These are phyloP conservation scores for Melanophora roralis DNA, from an alignment of 2,888 invertebrate species.

Conservation along the genomic window DNA sequence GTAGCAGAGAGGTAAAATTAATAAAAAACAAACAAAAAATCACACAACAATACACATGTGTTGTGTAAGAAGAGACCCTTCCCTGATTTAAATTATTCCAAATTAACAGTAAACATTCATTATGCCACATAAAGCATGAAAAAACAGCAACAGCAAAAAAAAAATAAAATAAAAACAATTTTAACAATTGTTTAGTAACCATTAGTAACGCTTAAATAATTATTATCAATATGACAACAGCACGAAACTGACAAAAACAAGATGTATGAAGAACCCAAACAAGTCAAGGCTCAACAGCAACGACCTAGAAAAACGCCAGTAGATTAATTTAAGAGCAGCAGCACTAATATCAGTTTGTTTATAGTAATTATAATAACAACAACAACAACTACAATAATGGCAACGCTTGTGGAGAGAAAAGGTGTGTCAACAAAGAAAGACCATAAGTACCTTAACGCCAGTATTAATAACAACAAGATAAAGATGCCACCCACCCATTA, in stretches of 20 bases:
- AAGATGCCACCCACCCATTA: slow-evolving; percentile 32
- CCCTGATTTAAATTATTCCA: slow-evolving; percentile 25
- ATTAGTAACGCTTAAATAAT: slow-evolving; percentile 41
- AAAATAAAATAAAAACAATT: not conserved
- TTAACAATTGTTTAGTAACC: slow-evolving; percentile 27
- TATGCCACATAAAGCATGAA: slow-evolving; percentile 8
- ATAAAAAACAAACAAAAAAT: not conserved
- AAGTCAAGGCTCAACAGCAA: not conserved
- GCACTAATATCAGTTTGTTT: not conserved
- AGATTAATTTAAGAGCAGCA: not conserved
- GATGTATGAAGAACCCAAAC: not conserved
- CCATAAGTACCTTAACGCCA: slow-evolving; percentile 2
- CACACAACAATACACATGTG: not conserved
- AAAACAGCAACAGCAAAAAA: not conserved
- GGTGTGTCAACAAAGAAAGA: slow-evolving; percentile 22
- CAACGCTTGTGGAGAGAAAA: not conserved
- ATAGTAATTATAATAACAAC: not conserved
- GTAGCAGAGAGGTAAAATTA: not conserved
- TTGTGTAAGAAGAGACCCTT: not conserved
- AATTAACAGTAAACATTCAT: slow-evolving; percentile 7
- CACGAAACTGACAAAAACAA: not conserved
- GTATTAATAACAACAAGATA: slow-evolving; percentile 8
- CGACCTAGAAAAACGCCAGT: not conserved
- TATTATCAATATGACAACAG: not conserved
- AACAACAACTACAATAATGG: not conserved